Conservation (phyloP, 2,888 invertebrate genomes). For the Candidula unifasciata region DNA sequence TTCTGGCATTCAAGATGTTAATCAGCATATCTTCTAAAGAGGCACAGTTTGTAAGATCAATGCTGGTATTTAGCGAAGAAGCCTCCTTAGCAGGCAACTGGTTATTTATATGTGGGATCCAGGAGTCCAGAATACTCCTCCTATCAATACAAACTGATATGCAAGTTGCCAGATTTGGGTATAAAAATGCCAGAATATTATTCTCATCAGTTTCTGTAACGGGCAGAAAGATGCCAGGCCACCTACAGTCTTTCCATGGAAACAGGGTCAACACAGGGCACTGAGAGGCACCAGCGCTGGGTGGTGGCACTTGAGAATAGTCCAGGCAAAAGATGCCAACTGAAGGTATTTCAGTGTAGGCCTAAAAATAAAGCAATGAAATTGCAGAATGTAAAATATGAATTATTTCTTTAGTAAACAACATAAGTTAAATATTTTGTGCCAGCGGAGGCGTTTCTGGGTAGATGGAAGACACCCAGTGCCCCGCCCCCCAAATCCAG, state of each 20-base stretch:
- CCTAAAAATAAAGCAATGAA: constrained; percentile 54
- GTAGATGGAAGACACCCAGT: too few relatives aligned
- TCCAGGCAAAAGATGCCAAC: constrained; percentile 77
- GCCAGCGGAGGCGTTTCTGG: too few relatives aligned
- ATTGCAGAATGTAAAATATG: background rate
- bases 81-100: background rate
- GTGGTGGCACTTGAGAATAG: constrained; percentile 50
- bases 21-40: constrained; percentile 2
- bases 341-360: constrained; percentile 73
- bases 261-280: constrained; percentile 61
- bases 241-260: constrained; percentile 70
- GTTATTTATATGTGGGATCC: constrained; percentile 40
- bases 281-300: background rate
- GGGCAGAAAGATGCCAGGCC: constrained; percentile 62
- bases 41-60: background rate
- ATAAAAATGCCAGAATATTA: constrained; percentile 9
- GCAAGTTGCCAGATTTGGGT: constrained; percentile 1
- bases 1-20: constrained; percentile 38
- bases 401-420: too few relatives aligned
- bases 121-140: background rate
- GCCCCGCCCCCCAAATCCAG: too few relatives aligned
- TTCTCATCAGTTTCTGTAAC: constrained; percentile 48
- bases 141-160: constrained; percentile 2
- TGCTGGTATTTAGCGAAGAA: background rate
- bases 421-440: too few relatives aligned